Percentiles rank a stretch among this genome's conserved stretches.
Evolutionary conservation across 2,797 vertebrate genomes (phyloP).

Genomic region (Amblyopsis hoosieri): DNA sequence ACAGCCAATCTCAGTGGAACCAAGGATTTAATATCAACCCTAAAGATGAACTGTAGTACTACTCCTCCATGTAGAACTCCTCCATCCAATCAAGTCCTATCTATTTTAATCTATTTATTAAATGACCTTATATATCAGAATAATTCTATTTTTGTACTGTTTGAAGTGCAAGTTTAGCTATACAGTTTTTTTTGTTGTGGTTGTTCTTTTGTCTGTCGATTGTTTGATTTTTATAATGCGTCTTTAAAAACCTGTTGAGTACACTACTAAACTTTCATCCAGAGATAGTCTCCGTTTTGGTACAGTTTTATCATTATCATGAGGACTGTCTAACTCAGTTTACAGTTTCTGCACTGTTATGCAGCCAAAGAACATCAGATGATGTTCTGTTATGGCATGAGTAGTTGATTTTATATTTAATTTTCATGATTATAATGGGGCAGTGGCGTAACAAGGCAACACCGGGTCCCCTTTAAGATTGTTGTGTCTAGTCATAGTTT

Average conservation of each 20-base stretch:
- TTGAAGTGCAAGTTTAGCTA: constrained; percentile 78
- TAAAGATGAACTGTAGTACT: constrained; percentile 89
- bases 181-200: constrained; percentile 36
- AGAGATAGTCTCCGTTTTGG: constrained; percentile 5
- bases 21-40: constrained; percentile 87
- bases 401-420: not conserved
- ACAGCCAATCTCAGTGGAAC: constrained; percentile 77
- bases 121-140: constrained; percentile 88
- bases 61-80: constrained; percentile 17
- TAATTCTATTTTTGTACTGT: constrained; percentile 96
- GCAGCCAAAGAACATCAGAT: constrained; percentile 40
- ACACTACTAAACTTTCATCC: constrained; percentile 3
- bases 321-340: constrained; percentile 9
- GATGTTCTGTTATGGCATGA: constrained; percentile 18
- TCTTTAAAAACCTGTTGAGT: constrained; percentile 13
- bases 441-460: not conserved
- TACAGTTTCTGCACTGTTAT: constrained; percentile 68
- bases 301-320: constrained; percentile 10
- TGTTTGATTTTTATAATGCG: constrained; percentile 3
- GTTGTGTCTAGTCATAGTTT: no score
- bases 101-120: constrained; percentile 89
- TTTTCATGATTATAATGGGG: not conserved
- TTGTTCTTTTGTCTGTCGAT: constrained; percentile 6
- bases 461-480: no score
- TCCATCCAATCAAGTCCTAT: constrained; percentile 33